phyloP scores from a whole-genome alignment of 2,113 vertebrate species.

The Parotia lawesii region DNA sequence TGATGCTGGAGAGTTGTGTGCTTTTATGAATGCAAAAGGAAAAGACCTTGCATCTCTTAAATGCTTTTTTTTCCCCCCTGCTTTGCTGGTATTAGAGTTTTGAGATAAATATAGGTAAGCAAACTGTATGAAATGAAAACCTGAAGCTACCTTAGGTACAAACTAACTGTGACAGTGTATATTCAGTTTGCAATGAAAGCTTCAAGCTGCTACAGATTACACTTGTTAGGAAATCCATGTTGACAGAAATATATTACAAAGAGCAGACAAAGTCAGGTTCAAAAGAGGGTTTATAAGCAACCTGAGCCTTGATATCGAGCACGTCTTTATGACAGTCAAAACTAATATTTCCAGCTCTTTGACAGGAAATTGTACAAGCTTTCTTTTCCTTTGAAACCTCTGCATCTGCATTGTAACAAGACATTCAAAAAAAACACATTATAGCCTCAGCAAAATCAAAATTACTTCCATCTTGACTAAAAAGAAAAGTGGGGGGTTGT shows the following conservation, averaged over 20 bases:
- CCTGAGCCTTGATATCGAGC: background rate
- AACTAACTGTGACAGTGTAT: background rate
- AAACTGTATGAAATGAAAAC: background rate
- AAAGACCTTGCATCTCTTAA: background rate
- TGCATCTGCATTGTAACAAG: background rate
- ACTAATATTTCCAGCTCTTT: background rate
- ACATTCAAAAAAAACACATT: background rate
- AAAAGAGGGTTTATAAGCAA: constrained; percentile 12
- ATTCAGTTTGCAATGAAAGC: background rate
- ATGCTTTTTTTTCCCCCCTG: background rate
- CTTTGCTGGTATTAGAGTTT: background rate
- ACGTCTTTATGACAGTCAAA: background rate
- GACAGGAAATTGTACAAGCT: background rate
- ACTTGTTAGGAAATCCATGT: background rate
- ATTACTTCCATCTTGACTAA: background rate
- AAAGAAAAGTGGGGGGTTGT: background rate
- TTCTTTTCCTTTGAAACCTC: background rate
- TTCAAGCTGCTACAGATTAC: background rate
- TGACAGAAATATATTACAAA: constrained; percentile 30
- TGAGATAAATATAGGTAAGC: background rate
- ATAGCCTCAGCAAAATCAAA: background rate
- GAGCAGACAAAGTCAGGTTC: background rate
- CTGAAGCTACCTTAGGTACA: background rate
- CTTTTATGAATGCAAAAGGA: background rate
- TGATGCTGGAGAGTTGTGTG: background rate